Evolutionary conservation across 37 sponge, comb jelly and placozoan species (phyloP).

Genomic region (Chondrosia reniformis): DNA sequence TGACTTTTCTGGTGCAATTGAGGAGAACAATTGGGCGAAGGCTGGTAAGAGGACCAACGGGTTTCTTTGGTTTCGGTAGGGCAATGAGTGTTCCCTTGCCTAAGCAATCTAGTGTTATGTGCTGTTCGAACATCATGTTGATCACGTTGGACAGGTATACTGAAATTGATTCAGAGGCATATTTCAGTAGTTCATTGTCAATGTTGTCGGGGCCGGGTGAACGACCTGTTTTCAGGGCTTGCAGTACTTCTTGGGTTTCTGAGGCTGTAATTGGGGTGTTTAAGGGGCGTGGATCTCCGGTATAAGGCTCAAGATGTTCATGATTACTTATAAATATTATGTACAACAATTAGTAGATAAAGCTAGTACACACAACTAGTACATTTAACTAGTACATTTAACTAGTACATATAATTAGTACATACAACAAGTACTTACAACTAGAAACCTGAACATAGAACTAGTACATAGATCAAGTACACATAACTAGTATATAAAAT

Average conservation of each 20-base stretch:
- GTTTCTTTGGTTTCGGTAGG: slow-evolving; percentile 3
- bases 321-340: too few relatives aligned
- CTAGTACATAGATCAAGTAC: too few relatives aligned
- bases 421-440: too few relatives aligned
- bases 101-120: neutral
- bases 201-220: neutral
- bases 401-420: too few relatives aligned
- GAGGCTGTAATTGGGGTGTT: neutral
- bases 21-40: slow-evolving; percentile 15
- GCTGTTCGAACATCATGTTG: too few relatives aligned
- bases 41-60: neutral
- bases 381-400: too few relatives aligned
- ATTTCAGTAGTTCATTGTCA: neutral
- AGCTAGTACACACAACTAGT: too few relatives aligned
- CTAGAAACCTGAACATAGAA: too few relatives aligned
- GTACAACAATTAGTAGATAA: too few relatives aligned
- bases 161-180: neutral
- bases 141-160: neutral
- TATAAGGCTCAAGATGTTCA: too few relatives aligned
- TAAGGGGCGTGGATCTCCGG: neutral
- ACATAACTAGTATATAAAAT: too few relatives aligned
- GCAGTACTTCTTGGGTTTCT: neutral
- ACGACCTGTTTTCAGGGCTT: neutral
- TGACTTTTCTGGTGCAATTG: slow-evolving; percentile 26
- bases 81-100: neutral